These are phyloP conservation scores for Bradysia coprophila DNA, from an alignment of 1,140 invertebrate genomes.

Conservation along the genomic window DNA sequence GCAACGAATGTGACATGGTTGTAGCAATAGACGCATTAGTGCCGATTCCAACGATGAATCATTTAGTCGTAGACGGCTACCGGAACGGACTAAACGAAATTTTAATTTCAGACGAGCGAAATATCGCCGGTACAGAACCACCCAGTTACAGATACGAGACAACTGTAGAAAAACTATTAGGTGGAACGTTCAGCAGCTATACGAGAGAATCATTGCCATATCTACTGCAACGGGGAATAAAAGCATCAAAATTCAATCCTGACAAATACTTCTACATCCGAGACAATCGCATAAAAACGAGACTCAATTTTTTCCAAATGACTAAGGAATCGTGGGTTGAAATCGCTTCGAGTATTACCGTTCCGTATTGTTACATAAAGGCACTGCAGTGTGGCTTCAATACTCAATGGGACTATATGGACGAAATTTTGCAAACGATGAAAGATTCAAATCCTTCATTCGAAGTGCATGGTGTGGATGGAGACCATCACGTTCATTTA, in stretches of 20 bases:
- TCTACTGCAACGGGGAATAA: constrained; percentile 27
- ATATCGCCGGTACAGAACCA: constrained; percentile 18
- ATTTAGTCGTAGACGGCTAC: constrained; percentile 8
- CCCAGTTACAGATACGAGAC: constrained; percentile 13
- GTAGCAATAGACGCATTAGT: constrained; percentile 40
- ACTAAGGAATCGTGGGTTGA: constrained; percentile 23
- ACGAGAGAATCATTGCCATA: constrained; percentile 26
- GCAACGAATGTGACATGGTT: constrained; percentile 32
- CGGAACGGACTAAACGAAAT: not conserved
- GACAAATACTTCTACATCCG: constrained; percentile 33
- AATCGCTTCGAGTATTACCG: constrained; percentile 22
- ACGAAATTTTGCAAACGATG: constrained; percentile 28
- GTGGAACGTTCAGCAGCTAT: not conserved
- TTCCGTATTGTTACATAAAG: constrained; percentile 31
- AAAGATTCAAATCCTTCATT: constrained; percentile 29
- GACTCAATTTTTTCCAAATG: constrained; percentile 18
- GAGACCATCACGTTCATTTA: constrained; percentile 51
- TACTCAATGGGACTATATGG: constrained; percentile 25
- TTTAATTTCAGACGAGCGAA: not conserved
- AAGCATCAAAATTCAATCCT: constrained; percentile 24
- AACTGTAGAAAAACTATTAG: not conserved
- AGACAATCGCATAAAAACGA: constrained; percentile 25
- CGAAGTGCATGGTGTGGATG: constrained; percentile 32
- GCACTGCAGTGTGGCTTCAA: constrained; percentile 26
- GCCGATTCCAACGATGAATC: constrained; percentile 7